Base-by-base conservation (phyloP, 30 jellyfish, hydroid and myxozoan genomes). In the Aurelia aurita complex sp. Pacific region DNA sequence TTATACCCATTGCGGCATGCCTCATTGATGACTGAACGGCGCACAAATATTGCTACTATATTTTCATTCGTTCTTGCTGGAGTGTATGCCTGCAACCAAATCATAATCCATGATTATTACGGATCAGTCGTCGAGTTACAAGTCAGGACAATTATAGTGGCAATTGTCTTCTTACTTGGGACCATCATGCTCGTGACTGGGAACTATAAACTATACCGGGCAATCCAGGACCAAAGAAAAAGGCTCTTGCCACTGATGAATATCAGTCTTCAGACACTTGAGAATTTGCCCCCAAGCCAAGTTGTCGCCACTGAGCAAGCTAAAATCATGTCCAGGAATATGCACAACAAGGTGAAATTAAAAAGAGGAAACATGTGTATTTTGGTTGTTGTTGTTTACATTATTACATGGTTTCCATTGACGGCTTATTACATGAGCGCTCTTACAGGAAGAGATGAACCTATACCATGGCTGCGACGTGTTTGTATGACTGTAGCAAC, bases 151-250 rank as follows among this genome's bases (percentile, higher is more conserved):
- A 54, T 82, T 1, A 64, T 72, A 67, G 67, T 82, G 19, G 64
- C 85, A 18, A 78, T 69, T 33, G 69, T 55, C 10, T 82, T 72
- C 33, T 5, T 73, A 23, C 23, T 63, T 52, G 91, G 91, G 29
- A 67, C 65, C 54, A 40, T 72, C 57, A 42, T 65, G 46, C 61
- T 82, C 2, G 53, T 73, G 34, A 64, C 18, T 0, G 43, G 85
- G 0, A 82, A 82, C 51, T 82, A 70, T 64, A 76, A 64, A 71
- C 86, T 82, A 3, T 82, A 82, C 10, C 17, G 55, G 42, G 91
- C 91, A 12, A 82, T 82, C 69, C 85, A 82, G 34, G 59, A 82
- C 10, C 91, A 82, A 55, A 61, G 91, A 62, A 40, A 60, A 53
- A 50, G 84, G 65, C 85, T 82, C n/a, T 52, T 11, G 15, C 85